These are phyloP conservation scores for Chelon auratus DNA, from an alignment of 2,797 vertebrate genomes.

Conservation along the genomic window DNA sequence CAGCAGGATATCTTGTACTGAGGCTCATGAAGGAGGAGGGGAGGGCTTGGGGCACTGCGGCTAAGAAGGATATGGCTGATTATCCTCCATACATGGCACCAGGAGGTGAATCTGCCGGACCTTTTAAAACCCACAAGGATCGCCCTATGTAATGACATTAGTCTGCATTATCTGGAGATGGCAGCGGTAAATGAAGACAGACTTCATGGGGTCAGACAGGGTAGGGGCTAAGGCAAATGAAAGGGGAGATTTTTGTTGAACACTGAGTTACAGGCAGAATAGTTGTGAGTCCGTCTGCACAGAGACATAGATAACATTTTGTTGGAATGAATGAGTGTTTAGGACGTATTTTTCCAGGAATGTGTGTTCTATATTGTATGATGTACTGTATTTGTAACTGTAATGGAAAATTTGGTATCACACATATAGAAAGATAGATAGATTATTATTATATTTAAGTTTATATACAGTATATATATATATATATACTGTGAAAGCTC, in stretches of 20 bases:
- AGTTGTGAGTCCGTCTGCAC: no score
- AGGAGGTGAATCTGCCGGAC: constrained; percentile 41
- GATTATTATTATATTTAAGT: no score
- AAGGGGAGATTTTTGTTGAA: background rate
- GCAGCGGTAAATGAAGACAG: constrained; percentile 35
- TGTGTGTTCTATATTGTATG: no score
- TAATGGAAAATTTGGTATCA: no score
- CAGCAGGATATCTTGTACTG: constrained; percentile 14
- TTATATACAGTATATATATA: no score
- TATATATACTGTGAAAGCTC: no score
- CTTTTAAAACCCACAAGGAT: constrained; percentile 70
- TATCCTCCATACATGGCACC: constrained; percentile 45
- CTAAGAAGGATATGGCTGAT: constrained; percentile 54
- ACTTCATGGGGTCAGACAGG: constrained; percentile 23
- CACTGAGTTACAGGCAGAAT: background rate
- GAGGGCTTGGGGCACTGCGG: background rate
- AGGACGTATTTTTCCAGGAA: no score
- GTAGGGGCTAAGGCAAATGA: constrained; percentile 12
- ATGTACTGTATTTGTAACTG: no score
- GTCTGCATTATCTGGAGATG: constrained; percentile 52
- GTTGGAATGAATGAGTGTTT: no score
- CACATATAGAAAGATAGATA: no score
- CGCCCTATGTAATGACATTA: constrained; percentile 54
- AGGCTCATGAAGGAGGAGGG: background rate
- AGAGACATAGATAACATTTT: no score